Percentiles rank a stretch among this genome's conserved stretches.
Evolutionary conservation across 2,113 vertebrate genomes (phyloP).

Genomic region (Trematocara zebra): DNA sequence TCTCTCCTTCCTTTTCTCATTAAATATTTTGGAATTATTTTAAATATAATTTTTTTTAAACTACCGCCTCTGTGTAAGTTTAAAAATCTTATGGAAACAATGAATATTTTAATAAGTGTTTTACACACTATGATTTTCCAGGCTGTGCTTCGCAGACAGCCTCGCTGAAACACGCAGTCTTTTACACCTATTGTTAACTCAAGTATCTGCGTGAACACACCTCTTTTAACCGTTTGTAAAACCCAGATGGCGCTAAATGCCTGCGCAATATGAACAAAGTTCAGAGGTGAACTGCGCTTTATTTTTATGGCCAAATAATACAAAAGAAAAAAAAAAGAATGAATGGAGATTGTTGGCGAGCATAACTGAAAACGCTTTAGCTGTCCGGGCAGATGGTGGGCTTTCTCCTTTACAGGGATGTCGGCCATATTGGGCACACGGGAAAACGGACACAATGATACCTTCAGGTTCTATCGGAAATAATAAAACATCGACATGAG

Average conservation of each 20-base stretch:
- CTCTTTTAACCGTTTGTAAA: not conserved
- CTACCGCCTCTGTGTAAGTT: not conserved
- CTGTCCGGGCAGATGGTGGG: not conserved
- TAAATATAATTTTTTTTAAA: not conserved
- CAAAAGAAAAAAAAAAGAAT: too few species aligned
- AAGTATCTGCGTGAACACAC: not conserved
- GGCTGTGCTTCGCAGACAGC: not conserved
- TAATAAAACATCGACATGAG: accelerated
- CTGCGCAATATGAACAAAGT: not conserved
- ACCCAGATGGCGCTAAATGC: conserved; percentile 37
- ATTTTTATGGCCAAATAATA: not conserved
- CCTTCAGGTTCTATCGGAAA: conserved; percentile 18
- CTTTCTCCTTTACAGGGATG: not conserved
- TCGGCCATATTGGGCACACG: conserved; percentile 62
- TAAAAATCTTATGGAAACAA: not conserved
- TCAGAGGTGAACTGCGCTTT: conserved; percentile 5
- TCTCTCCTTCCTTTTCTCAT: not conserved
- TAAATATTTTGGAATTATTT: not conserved
- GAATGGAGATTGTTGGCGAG: not conserved
- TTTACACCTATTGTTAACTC: not conserved
- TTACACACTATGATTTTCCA: not conserved
- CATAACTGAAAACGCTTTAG: not conserved
- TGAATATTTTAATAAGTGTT: not conserved
- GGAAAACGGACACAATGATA: conserved; percentile 29
- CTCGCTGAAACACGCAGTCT: not conserved